Conservation (phyloP, 2,797 vertebrate genomes). For the Argyrosomus regius region DNA sequence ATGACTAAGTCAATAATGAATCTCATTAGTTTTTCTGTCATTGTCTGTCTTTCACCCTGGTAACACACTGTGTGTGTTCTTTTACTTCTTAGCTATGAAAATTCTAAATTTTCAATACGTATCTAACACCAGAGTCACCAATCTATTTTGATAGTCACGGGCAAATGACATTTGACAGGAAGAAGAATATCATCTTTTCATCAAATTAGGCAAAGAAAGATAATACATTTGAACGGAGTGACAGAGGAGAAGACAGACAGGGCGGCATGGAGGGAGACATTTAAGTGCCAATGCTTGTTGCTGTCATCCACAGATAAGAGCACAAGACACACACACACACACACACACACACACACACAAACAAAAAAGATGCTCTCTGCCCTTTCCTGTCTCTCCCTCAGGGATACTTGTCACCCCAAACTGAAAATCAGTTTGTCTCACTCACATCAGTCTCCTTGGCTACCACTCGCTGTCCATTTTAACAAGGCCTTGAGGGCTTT, state of each 20-base stretch:
- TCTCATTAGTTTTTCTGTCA: conserved; percentile 3
- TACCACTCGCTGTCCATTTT: conserved; percentile 69
- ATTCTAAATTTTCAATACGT: conserved; percentile 1
- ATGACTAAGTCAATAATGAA: not conserved
- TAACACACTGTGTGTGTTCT: not conserved
- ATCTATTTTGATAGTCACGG: conserved; percentile 7
- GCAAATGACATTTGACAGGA: conserved; percentile 4
- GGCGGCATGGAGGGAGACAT: conserved; percentile 40
- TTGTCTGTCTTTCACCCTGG: not conserved
- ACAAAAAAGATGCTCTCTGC: conserved; percentile 47
- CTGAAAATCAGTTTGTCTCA: conserved; percentile 80
- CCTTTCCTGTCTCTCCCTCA: conserved; percentile 42
- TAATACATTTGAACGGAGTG: conserved; percentile 22
- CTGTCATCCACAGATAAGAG: conserved; percentile 79
- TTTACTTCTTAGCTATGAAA: not conserved
- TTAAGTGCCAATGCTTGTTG: conserved; percentile 67
- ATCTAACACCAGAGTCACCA: not conserved
- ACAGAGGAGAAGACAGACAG: conserved; percentile 17
- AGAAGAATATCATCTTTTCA: conserved; percentile 32
- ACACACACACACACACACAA: conserved; percentile 15
- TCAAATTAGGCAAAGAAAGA: conserved; percentile 11
- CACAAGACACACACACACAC: conserved; percentile 32
- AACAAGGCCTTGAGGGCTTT: conserved; percentile 64
- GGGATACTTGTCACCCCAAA: conserved; percentile 71
- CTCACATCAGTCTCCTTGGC: conserved; percentile 70